A percentile compares a stretch with the other conserved stretches of the same genome.
These are phyloP conservation scores for Stenopsyche tienmushanensis DNA, from an alignment of 1,140 invertebrate species.

Conservation along the genomic window DNA sequence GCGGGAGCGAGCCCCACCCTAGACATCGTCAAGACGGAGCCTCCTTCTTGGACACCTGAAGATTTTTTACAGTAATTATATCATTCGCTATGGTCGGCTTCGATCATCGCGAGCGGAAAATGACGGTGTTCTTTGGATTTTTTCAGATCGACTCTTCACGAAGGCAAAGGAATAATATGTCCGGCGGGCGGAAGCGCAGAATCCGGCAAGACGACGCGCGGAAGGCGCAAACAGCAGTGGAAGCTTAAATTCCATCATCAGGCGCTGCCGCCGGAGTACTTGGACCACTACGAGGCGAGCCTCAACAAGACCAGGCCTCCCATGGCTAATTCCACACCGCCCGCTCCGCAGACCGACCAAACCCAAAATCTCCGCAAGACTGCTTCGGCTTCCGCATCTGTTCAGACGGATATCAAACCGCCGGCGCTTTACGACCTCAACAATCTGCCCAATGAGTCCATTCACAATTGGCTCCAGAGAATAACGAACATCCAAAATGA, in stretches of 20 bases:
- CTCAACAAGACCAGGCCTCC: conserved; percentile 54
- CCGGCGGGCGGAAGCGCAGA: conserved; percentile 13
- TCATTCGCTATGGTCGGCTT: background rate
- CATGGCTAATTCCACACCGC: conserved; percentile 35
- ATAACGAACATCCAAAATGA: conserved; percentile 68
- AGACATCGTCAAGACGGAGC: conserved; percentile 22
- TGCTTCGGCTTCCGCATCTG: conserved; percentile 45
- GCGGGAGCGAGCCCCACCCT: conserved; percentile 34
- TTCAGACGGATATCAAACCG: conserved; percentile 46
- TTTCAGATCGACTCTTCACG: conserved; percentile 40
- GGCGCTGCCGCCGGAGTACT: conserved; percentile 74
- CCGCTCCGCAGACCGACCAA: conserved; percentile 53
- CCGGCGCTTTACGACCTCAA: conserved; percentile 44
- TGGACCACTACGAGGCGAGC: conserved; percentile 75
- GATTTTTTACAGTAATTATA: conserved; percentile 39
- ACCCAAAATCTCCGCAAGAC: conserved; percentile 37
- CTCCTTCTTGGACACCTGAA: conserved; percentile 39
- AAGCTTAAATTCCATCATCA: conserved; percentile 83
- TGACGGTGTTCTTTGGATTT: too few relatives aligned
- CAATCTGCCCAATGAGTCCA: conserved; percentile 59
- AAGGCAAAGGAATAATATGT: conserved; percentile 35
- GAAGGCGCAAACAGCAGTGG: conserved; percentile 66
- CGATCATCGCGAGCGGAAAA: background rate
- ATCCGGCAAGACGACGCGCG: conserved; percentile 45
- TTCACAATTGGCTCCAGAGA: conserved; percentile 71